Evolutionary conservation across 2,888 invertebrate species (phyloP).

Genomic region (Nysson spinosus): DNA sequence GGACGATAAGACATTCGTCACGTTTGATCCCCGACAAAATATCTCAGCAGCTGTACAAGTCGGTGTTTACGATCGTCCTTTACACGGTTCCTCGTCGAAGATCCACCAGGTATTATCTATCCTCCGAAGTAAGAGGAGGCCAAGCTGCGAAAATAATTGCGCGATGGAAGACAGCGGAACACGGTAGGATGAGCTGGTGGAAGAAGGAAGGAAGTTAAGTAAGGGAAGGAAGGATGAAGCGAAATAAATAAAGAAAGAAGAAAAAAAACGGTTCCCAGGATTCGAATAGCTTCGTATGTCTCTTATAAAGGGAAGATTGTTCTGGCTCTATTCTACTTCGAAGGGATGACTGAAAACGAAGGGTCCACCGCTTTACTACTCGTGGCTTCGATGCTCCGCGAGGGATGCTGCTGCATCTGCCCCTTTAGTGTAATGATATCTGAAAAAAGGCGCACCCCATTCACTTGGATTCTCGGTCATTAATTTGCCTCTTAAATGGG

Average conservation of each 20-base stretch:
- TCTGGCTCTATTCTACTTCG: constrained; percentile 62
- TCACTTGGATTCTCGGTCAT: constrained; percentile 59
- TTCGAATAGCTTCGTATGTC: constrained; percentile 74
- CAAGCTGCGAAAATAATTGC: constrained; percentile 76
- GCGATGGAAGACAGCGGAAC: constrained; percentile 66
- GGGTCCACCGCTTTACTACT: constrained; percentile 51
- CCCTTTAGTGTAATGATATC: constrained; percentile 73
- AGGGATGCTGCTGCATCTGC: constrained; percentile 71
- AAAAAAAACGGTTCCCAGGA: constrained; percentile 74
- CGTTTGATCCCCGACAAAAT: constrained; percentile 3
- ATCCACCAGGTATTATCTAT: constrained; percentile 27
- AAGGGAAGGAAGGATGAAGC: constrained; percentile 45
- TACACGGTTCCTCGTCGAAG: constrained; percentile 10
- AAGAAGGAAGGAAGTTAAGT: constrained; percentile 34
- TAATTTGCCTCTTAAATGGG: constrained; percentile 69
- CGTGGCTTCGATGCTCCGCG: constrained; percentile 38
- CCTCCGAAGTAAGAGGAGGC: constrained; percentile 41
- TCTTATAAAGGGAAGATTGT: constrained; percentile 74
- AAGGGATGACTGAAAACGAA: constrained; percentile 62
- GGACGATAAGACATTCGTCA: constrained; percentile 23
- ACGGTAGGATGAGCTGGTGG: constrained; percentile 31
- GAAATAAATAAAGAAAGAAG: constrained; percentile 41
- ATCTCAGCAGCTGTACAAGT: constrained; percentile 25
- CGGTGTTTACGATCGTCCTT: constrained; percentile 21
- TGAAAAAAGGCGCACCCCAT: constrained; percentile 51